phyloP scores from a whole-genome alignment of 1,140 invertebrate species.

The Drosophila aff. region DNA sequence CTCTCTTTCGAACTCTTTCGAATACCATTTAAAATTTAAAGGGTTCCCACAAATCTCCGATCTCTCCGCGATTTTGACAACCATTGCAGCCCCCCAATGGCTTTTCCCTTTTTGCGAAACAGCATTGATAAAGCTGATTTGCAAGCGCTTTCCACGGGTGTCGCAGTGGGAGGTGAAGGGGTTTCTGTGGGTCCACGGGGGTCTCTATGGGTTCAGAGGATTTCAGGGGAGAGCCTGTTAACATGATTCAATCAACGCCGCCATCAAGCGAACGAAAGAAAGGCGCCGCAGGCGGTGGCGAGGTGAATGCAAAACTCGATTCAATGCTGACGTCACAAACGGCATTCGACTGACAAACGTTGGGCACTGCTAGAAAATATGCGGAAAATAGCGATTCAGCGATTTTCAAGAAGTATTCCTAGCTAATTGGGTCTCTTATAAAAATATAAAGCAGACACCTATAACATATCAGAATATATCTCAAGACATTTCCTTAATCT shows the following conservation, averaged over 20 bases:
- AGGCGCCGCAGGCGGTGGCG: slow-evolving; percentile 27
- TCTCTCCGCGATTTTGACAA: slow-evolving; percentile 9
- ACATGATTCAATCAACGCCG: slow-evolving; percentile 49
- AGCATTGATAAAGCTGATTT: slow-evolving; percentile 40
- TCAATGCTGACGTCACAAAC: slow-evolving; percentile 67
- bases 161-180: neutral
- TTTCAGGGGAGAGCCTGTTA: slow-evolving; percentile 14
- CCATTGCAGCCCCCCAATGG: neutral
- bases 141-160: neutral
- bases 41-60: neutral
- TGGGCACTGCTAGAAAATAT: slow-evolving; percentile 1
- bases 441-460: no score
- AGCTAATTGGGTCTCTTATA: neutral
- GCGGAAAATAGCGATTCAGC: neutral
- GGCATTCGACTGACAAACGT: slow-evolving; percentile 60
- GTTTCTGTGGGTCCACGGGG: neutral
- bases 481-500: no score
- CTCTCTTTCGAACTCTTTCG: no score
- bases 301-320: slow-evolving; percentile 31
- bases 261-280: slow-evolving; percentile 23
- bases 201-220: neutral
- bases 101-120: neutral
- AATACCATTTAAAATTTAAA: neutral
- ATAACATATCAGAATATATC: neutral
- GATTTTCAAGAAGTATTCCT: neutral